phyloP scores from a whole-genome alignment of 1,140 invertebrate species.

The Drosophila aff. region DNA sequence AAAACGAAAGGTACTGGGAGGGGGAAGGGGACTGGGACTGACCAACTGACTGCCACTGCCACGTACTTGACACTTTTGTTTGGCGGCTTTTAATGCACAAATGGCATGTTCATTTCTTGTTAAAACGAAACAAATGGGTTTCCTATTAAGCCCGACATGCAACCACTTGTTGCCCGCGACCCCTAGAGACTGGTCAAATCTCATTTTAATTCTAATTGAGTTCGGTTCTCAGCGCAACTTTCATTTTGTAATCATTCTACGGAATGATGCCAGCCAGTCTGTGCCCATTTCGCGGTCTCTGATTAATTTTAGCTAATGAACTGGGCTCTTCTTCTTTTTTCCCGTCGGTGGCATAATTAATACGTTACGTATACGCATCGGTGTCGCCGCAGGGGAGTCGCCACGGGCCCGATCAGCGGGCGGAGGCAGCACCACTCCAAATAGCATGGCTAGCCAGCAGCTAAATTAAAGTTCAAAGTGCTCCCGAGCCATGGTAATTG shows the following conservation, averaged over 20 bases:
- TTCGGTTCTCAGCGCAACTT: slow-evolving; percentile 54
- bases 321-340: slow-evolving; percentile 25
- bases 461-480: slow-evolving; percentile 74
- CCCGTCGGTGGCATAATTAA: slow-evolving; percentile 62
- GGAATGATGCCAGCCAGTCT: slow-evolving; percentile 46
- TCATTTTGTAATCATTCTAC: slow-evolving; percentile 51
- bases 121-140: slow-evolving; percentile 65
- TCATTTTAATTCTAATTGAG: slow-evolving; percentile 58
- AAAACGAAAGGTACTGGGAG: slow-evolving; percentile 36
- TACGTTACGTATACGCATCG: slow-evolving; percentile 78
- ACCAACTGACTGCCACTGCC: slow-evolving; percentile 48
- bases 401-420: slow-evolving; percentile 44
- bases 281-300: slow-evolving; percentile 42
- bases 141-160: slow-evolving; percentile 66
- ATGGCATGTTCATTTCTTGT: slow-evolving; percentile 71
- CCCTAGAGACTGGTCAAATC: slow-evolving; percentile 46
- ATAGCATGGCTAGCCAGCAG: slow-evolving; percentile 26
- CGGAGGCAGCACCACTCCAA: slow-evolving; percentile 1
- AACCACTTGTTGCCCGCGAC: slow-evolving; percentile 47
- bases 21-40: neutral
- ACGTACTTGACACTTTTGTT: slow-evolving; percentile 72
- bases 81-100: slow-evolving; percentile 71
- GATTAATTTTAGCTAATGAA: slow-evolving; percentile 74
- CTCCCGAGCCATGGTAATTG: slow-evolving; percentile 65
- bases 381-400: slow-evolving; percentile 67